A percentile compares a stretch with the other conserved stretches of the same genome.
Evolutionary conservation across 23 tunicate species (phyloP).

Genomic region (Botrylloides violaceus): DNA sequence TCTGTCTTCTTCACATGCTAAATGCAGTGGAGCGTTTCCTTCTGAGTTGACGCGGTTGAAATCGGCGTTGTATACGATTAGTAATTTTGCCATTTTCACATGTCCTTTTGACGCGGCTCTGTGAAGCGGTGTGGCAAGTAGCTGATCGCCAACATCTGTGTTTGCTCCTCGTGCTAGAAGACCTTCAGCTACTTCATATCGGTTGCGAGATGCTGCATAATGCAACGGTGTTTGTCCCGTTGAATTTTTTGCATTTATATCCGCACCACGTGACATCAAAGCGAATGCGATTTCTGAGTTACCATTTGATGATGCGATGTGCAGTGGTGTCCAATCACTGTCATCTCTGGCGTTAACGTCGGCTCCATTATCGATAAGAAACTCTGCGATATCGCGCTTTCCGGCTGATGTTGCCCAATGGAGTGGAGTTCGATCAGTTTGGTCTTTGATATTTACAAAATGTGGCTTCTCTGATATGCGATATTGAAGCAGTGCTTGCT

Average conservation of each 20-base stretch:
- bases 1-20: slow-evolving; percentile 82
- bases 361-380: slow-evolving; percentile 69
- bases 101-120: slow-evolving; percentile 93
- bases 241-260: slow-evolving; percentile 34
- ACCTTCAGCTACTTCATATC: slow-evolving; percentile 58
- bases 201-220: slow-evolving; percentile 73
- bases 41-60: slow-evolving; percentile 62
- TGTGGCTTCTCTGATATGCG: slow-evolving; percentile 51
- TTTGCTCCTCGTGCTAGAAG: slow-evolving; percentile 87
- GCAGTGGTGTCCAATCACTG: slow-evolving; percentile 86
- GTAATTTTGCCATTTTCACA: slow-evolving; percentile 58
- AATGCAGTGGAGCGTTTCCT: slow-evolving; percentile 89
- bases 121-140: slow-evolving; percentile 71
- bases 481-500: slow-evolving; percentile 56
- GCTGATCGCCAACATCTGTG: slow-evolving; percentile 64
- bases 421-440: slow-evolving; percentile 78
- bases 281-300: slow-evolving; percentile 45
- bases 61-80: slow-evolving; percentile 65
- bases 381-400: slow-evolving; percentile 62
- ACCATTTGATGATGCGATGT: slow-evolving; percentile 85
- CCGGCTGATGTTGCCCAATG: slow-evolving; percentile 93
- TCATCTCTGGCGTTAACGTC: slow-evolving; percentile 57
- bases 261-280: slow-evolving; percentile 62
- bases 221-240: slow-evolving; percentile 83
- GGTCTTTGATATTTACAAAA: slow-evolving; percentile 31